Base-by-base conservation (phyloP, 2,888 invertebrate species). In the Sesia apiformis region DNA sequence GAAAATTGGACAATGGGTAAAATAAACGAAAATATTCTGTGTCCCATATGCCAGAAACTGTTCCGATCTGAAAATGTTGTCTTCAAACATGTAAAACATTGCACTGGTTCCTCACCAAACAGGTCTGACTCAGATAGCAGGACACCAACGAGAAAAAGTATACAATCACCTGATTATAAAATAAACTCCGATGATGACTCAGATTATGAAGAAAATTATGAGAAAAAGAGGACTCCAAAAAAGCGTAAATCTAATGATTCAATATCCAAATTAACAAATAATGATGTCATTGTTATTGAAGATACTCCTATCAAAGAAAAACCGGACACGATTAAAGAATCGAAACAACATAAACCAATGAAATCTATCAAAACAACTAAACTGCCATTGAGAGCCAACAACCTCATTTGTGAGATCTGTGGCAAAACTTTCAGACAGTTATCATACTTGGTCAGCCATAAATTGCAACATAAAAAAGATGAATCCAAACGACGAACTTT, bases 1-100 rank as follows among this genome's bases (percentile, higher is more conserved):
- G 87, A 85, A 71, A 88, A 88, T 65, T 89, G 88, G 89, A 88
- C 88, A 3, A 87, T 88, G 87, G 90, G 90, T n/a, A 90, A 88
- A 75, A 90, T 90, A 51, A 87, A 90, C 65, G 89, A 90, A 64
- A 87, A 89, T 58, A 89, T 90, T 50, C 78, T 89, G 38, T 90
- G 90, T 58, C 90, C 90, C 5, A 90, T 90, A 58, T 90, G 90
- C 58, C 78, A 78, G 58, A 90, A 90, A 69, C 65, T 89, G 38
- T 90, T 90, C 63, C 75, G 90, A 58, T 86, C 89, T 39, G 88
- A 90, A 68, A 90, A 90, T 58, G 90, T 90, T 39, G 86, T 90
- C 49, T 87, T 88, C 57, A 90, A 90, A 74, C 90, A 90, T 58
- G 90, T 90, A 0, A 90, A 90, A 66, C 90, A 90, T 67, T 90